Percentiles rank a stretch among this genome's conserved stretches.
phyloP scores from a whole-genome alignment of 2,797 vertebrate genomes.

The Allobates femoralis region DNA sequence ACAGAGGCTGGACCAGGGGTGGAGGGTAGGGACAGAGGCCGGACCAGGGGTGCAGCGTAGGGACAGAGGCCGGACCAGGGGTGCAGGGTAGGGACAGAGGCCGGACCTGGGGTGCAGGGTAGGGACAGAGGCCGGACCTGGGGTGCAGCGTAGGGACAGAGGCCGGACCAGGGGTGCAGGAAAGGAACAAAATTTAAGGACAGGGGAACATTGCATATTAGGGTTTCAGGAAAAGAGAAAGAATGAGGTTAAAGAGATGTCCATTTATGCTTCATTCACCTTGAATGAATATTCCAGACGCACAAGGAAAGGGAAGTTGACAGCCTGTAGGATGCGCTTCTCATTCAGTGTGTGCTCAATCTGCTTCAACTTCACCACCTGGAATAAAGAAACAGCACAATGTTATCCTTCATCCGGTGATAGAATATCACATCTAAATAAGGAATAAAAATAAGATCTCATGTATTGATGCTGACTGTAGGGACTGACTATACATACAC shows the following conservation, averaged over 20 bases:
- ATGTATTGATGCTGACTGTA: background rate
- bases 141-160: too few species aligned
- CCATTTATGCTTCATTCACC: constrained; percentile 66
- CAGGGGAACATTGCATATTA: background rate
- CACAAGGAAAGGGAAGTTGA: constrained; percentile 92
- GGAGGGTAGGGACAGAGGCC: too few species aligned
- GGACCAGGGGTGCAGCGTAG: too few species aligned
- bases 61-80: too few species aligned
- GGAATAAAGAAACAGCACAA: background rate
- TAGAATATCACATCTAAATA: too few species aligned
- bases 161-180: too few species aligned
- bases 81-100: too few species aligned
- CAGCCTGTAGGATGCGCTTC: constrained; percentile 91
- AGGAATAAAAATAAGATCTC: background rate
- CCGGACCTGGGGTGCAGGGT: too few species aligned
- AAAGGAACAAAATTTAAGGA: too few species aligned
- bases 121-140: too few species aligned
- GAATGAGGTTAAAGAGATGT: background rate
- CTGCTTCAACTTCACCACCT: constrained; percentile 95
- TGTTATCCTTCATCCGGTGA: background rate
- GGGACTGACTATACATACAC: too few species aligned
- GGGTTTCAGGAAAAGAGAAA: background rate
- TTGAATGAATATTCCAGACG: constrained; percentile 91
- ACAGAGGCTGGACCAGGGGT: too few species aligned
- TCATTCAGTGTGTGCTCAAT: constrained; percentile 94